Evolutionary conservation across 2,888 invertebrate genomes (phyloP), one percentile per base, ranked within the genome.

Genomic region (Ctena decussata): DNA sequence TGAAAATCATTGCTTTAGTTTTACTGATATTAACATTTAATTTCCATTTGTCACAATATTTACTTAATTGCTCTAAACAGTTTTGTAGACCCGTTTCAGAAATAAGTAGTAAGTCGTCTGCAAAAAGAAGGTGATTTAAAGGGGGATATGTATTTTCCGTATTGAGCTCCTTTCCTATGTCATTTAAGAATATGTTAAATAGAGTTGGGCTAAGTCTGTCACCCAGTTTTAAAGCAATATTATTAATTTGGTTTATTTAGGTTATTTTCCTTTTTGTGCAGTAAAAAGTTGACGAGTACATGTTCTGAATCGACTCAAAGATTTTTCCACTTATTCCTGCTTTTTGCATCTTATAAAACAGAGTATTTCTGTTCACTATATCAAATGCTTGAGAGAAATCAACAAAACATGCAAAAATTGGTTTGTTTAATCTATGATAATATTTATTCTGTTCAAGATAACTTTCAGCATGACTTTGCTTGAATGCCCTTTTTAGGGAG

Each of bases 381-480:
- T 78, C 78, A 73, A 79, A 79, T 11, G 73, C 73, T 30, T 77
- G 65, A n/a, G 60, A 69, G 60, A 77, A 77, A 46, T 77, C 77
- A 32, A 77, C 46, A 69, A 73, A 72, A n/a, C 72, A 79, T 18
- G 72, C 60, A 79, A 37, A n/a, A 72, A 27, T 72, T 53, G 53
- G 53, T 53, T 53, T 53, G 5, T 53, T 53, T 15, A 53, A 21
- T 53, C 21, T 53, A 21, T 53, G 53, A n/a, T n/a, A 15, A 53
- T 53, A 53, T 24, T n/a, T n/a, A n/a, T n/a, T n/a, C n/a, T n/a
- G n/a, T n/a, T n/a, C n/a, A n/a, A n/a, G n/a, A n/a, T n/a, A n/a
- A n/a, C n/a, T n/a, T n/a, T n/a, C n/a, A n/a, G n/a, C n/a, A n/a
- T n/a, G n/a, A n/a, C n/a, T n/a, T n/a, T n/a, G n/a, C n/a, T n/a